These are phyloP conservation scores for Muntiacus reevesi DNA, from an alignment of 2,113 vertebrate genomes.

Conservation along the genomic window DNA sequence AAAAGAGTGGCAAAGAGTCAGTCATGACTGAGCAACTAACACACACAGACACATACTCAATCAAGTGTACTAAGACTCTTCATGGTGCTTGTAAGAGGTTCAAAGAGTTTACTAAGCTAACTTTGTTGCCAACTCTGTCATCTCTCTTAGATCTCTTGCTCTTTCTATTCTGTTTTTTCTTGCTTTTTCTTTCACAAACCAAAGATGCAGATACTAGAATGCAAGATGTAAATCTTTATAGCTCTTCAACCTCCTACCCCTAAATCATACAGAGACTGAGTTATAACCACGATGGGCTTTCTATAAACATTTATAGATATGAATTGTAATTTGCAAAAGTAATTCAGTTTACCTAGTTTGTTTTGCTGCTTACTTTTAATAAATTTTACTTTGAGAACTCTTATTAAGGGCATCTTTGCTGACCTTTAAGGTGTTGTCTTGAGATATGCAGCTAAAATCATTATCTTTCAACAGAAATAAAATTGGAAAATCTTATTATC, in stretches of 20 bases:
- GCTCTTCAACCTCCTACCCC: neutral
- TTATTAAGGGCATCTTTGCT: neutral
- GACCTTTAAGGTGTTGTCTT: constrained; percentile 11
- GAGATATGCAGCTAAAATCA: neutral
- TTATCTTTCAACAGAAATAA: constrained; percentile 36
- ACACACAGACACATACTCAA: neutral
- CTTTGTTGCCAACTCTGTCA: neutral
- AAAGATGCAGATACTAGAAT: neutral
- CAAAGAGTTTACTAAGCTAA: neutral
- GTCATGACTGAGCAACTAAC: neutral
- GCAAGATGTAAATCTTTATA: neutral
- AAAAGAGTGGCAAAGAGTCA: neutral
- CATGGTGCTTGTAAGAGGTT: neutral
- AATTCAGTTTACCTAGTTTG: neutral
- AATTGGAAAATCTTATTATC: constrained; percentile 22
- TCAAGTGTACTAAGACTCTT: neutral
- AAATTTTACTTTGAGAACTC: neutral
- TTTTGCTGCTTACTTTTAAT: constrained; percentile 16
- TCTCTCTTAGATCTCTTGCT: neutral
- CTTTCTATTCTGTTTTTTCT: neutral
- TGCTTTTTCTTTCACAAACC: neutral
- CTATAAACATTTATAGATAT: neutral
- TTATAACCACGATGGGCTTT: neutral
- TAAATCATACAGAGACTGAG: neutral
- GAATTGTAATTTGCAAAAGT: neutral